A percentile compares a stretch with the other conserved stretches of the same genome.
These are phyloP conservation scores for Calephelis perditalis DNA, from an alignment of 2,888 invertebrate species.

Conservation along the genomic window DNA sequence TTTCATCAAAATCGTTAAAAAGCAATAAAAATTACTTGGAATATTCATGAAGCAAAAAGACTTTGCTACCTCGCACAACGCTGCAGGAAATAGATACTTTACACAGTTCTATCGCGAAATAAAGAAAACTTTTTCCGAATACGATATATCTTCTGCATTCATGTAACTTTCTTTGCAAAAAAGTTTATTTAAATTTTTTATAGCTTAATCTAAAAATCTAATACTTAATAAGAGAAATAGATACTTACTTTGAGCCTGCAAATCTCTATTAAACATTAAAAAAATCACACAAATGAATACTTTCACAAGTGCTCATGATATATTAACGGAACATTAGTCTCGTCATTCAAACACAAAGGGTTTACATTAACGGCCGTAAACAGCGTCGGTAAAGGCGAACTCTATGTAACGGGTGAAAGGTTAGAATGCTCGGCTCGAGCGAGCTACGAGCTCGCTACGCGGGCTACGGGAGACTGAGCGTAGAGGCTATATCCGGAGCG, in stretches of 20 bases:
- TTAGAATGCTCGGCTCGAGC: slow-evolving; percentile 39
- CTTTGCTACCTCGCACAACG: too few relatives aligned
- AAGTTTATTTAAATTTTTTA: background rate
- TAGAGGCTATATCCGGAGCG: slow-evolving; percentile 32
- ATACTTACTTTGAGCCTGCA: slow-evolving; percentile 10
- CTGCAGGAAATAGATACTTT: background rate
- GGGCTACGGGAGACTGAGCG: slow-evolving; percentile 29
- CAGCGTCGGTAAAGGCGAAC: slow-evolving; percentile 41
- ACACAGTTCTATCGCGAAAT: background rate
- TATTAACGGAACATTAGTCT: slow-evolving; percentile 55
- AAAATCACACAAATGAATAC: slow-evolving; percentile 45
- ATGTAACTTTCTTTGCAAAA: too few relatives aligned
- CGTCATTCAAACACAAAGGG: slow-evolving; percentile 53
- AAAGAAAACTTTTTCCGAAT: background rate
- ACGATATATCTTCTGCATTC: background rate
- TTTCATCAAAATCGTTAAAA: too few relatives aligned
- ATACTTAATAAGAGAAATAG: slow-evolving; percentile 2
- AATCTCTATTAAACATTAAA: slow-evolving; percentile 34
- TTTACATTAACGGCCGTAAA: slow-evolving; percentile 53
- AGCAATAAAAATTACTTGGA: too few relatives aligned
- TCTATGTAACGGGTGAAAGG: slow-evolving; percentile 42
- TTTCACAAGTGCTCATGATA: slow-evolving; percentile 59
- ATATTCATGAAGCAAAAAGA: too few relatives aligned
- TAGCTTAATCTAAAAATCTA: slow-evolving; percentile 5
- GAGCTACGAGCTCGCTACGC: slow-evolving; percentile 41